Conservation (phyloP, 2,888 invertebrate species). For the Agapetus fuscipes region DNA sequence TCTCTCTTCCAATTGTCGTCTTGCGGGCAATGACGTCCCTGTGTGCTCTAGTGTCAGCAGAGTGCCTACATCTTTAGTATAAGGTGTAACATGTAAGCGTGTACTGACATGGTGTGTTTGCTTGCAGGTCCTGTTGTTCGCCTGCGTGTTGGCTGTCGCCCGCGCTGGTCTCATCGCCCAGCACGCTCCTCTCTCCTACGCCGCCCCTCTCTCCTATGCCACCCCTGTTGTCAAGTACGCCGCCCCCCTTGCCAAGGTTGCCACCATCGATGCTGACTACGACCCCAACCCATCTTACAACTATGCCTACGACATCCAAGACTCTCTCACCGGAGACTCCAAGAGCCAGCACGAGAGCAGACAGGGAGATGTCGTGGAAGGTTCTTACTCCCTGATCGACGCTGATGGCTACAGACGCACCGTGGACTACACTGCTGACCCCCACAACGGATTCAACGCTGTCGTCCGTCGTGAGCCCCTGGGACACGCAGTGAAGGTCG, state of each 20-base stretch:
- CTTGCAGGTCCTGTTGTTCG: conserved; percentile 5
- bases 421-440: conserved; percentile 42
- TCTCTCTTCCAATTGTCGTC: too few species aligned
- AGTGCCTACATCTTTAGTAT: too few species aligned
- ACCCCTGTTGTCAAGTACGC: conserved; percentile 23
- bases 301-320: conserved; percentile 42
- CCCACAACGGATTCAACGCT: conserved; percentile 44
- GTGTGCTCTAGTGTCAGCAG: too few species aligned
- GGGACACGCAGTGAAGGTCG: conserved; percentile 24
- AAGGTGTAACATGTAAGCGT: too few species aligned
- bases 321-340: conserved; percentile 41
- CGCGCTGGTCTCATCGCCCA: conserved; percentile 20
- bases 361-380: conserved; percentile 34
- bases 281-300: conserved; percentile 30
- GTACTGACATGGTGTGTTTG: too few species aligned
- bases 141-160: conserved; percentile 18
- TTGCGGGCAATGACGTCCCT: too few species aligned
- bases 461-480: conserved; percentile 38
- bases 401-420: conserved; percentile 39
- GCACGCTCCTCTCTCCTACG: conserved; percentile 24
- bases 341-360: conserved; percentile 38
- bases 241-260: conserved; percentile 11
- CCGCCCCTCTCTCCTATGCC: conserved; percentile 38
- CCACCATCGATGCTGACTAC: conserved; percentile 13
- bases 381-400: conserved; percentile 37